Evolutionary conservation across 2,888 invertebrate species (phyloP).

Genomic region (Neoitamus cyanurus): DNA sequence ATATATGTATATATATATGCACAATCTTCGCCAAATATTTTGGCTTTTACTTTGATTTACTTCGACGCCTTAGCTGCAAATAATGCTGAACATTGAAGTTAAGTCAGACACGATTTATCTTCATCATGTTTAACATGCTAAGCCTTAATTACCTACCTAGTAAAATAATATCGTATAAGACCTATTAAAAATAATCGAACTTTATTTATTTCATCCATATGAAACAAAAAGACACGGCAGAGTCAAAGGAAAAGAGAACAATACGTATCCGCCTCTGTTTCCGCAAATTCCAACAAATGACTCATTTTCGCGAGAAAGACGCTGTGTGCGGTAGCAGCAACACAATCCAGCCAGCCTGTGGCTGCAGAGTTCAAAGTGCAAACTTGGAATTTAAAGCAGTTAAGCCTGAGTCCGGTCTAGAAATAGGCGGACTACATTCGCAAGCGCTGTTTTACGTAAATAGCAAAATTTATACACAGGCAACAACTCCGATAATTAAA

Average conservation of each 20-base stretch:
- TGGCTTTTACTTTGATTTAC: too few species aligned
- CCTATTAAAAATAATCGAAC: too few species aligned
- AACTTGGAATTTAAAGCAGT: neutral
- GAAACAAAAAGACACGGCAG: neutral
- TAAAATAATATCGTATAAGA: too few species aligned
- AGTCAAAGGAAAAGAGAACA: neutral
- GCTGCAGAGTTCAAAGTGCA: neutral
- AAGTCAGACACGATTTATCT: too few species aligned
- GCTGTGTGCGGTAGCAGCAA: neutral
- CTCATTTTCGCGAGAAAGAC: neutral
- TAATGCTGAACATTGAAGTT: too few species aligned
- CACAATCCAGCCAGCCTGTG: neutral
- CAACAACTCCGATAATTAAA: neutral
- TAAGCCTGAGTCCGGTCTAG: neutral
- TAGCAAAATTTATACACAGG: neutral
- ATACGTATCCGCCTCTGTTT: neutral
- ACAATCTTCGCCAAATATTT: too few species aligned
- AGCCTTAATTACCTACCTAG: too few species aligned
- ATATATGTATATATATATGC: too few species aligned
- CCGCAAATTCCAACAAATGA: neutral
- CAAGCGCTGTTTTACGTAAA: neutral
- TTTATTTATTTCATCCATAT: too few species aligned
- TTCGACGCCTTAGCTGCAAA: too few species aligned
- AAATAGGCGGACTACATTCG: neutral
- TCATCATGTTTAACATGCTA: too few species aligned